A percentile compares a stretch with the other conserved stretches of the same genome.
phyloP scores from a whole-genome alignment of 2,113 vertebrate species.

The Nicator chloris region DNA sequence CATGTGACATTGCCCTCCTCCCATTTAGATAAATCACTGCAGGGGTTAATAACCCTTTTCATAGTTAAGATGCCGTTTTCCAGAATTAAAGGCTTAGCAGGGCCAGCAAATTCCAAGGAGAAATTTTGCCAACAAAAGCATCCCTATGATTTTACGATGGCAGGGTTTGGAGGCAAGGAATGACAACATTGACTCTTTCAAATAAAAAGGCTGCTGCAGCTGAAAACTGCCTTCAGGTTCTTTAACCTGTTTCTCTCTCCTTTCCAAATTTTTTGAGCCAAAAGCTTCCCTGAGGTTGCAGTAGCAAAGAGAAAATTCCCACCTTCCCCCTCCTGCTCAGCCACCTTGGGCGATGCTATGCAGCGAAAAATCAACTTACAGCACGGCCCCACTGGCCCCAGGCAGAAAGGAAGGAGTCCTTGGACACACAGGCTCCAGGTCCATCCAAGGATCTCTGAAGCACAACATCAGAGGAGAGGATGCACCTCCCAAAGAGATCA shows the following conservation, averaged over 20 bases:
- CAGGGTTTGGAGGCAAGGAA: background rate
- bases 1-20: background rate
- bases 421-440: background rate
- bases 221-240: background rate
- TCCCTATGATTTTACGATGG: background rate
- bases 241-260: background rate
- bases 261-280: background rate
- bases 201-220: background rate
- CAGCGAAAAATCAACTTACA: background rate
- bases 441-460: background rate
- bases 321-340: background rate
- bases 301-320: background rate
- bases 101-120: background rate
- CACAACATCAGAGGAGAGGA: background rate
- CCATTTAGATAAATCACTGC: background rate
- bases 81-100: background rate
- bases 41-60: background rate
- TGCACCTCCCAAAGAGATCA: background rate
- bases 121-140: background rate
- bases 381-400: background rate
- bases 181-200: background rate
- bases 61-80: background rate
- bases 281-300: background rate
- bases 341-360: fast-evolving
- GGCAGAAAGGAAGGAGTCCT: background rate